A percentile compares a stretch with the other conserved stretches of the same genome.
Conservation (phyloP, 37 sponge, comb jelly and placozoan genomes). For the Haliclona indistincta region DNA sequence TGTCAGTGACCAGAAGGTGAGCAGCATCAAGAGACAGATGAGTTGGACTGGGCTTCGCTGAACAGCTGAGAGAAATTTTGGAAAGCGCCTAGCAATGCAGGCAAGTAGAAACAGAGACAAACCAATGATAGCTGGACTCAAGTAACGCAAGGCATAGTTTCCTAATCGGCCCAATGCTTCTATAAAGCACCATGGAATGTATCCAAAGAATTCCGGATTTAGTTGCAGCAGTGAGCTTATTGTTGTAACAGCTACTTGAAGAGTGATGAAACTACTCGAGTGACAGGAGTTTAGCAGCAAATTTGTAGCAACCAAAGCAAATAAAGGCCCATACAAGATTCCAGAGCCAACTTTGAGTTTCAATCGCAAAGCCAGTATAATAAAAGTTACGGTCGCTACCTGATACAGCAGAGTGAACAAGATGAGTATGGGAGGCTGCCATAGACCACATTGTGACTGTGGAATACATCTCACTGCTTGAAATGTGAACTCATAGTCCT, state of each 20-base stretch:
- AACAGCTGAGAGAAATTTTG: background rate
- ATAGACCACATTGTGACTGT: no score
- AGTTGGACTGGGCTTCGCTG: constrained; percentile 10
- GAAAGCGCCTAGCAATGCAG: background rate
- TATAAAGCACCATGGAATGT: constrained; percentile 28
- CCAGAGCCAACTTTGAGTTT: background rate
- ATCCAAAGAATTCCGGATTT: constrained; percentile 7
- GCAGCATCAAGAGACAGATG: constrained; percentile 8
- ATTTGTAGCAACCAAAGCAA: background rate
- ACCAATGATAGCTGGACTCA: background rate
- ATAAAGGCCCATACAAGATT: constrained; percentile 10
- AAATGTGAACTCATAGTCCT: background rate
- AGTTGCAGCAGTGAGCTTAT: background rate
- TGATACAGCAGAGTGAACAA: background rate
- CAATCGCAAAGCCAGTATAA: background rate
- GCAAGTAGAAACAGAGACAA: background rate
- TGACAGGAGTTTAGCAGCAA: background rate
- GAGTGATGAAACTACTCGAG: background rate
- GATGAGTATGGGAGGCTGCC: background rate
- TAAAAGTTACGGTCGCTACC: background rate
- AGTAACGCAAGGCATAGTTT: background rate
- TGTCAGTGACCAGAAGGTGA: constrained; percentile 25
- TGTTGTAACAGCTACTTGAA: background rate
- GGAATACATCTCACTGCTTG: background rate
- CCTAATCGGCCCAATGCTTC: background rate